Evolutionary conservation across 2,888 invertebrate species (phyloP).

Genomic region (Perdita meconis): DNA sequence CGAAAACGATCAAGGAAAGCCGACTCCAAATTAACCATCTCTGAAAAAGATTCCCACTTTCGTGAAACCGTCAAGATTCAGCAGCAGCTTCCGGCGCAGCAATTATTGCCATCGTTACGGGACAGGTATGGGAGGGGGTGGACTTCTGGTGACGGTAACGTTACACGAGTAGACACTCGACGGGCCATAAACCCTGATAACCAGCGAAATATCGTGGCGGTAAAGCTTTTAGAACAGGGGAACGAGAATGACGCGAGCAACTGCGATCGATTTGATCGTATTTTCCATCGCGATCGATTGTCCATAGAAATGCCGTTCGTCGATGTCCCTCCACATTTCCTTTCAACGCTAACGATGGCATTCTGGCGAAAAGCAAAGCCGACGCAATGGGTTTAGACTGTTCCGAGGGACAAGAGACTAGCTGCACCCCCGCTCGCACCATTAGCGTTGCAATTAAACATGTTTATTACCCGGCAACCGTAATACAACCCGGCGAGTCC

Average conservation of each 20-base stretch:
- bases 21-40: slow-evolving; percentile 7
- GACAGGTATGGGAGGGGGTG: too few species aligned
- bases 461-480: slow-evolving; percentile 76
- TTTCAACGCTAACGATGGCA: slow-evolving; percentile 53
- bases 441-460: slow-evolving; percentile 79
- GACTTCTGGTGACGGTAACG: slow-evolving; percentile 47
- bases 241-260: too few species aligned
- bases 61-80: slow-evolving; percentile 13
- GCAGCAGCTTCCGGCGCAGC: slow-evolving; percentile 36
- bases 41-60: slow-evolving; percentile 12
- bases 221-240: slow-evolving; percentile 58
- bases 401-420: slow-evolving; percentile 57
- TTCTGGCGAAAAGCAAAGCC: slow-evolving; percentile 53
- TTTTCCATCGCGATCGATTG: slow-evolving; percentile 61
- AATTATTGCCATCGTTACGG: slow-evolving; percentile 52
- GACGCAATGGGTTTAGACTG: slow-evolving; percentile 48
- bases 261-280: slow-evolving; percentile 56
- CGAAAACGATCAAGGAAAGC: neutral
- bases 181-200: slow-evolving; percentile 58
- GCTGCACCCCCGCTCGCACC: slow-evolving; percentile 60
- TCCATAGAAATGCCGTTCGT: slow-evolving; percentile 33
- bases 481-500: slow-evolving; percentile 73
- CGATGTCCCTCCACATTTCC: slow-evolving; percentile 50
- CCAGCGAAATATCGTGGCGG: slow-evolving; percentile 50
- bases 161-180: slow-evolving; percentile 35